phyloP scores from a whole-genome alignment of 2,113 vertebrate species.

The Agapornis roseicollis region DNA sequence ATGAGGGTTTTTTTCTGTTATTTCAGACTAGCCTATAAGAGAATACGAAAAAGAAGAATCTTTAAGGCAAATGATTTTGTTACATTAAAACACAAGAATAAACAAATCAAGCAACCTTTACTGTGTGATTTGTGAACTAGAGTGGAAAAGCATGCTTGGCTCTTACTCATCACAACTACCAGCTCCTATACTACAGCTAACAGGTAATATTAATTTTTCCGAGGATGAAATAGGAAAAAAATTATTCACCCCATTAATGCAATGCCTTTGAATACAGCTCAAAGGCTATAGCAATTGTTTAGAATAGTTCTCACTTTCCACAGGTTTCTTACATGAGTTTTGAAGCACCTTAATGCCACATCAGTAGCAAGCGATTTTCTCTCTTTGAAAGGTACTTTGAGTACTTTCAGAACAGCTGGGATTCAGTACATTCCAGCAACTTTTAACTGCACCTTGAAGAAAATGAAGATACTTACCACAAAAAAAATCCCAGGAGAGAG shows the following conservation, averaged over 20 bases:
- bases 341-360: background rate
- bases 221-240: background rate
- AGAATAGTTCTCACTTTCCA: background rate
- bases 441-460: background rate
- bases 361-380: background rate
- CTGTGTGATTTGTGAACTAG: accelerated
- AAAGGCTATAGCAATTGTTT: background rate
- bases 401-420: background rate
- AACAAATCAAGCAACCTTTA: background rate
- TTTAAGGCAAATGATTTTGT: background rate
- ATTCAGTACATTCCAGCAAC: background rate
- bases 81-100: background rate
- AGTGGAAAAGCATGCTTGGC: background rate
- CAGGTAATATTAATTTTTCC: background rate
- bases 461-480: background rate
- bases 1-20: background rate
- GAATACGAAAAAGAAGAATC: background rate
- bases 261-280: background rate
- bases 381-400: background rate
- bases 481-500: background rate
- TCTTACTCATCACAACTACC: background rate
- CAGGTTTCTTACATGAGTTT: background rate
- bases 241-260: background rate
- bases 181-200: background rate
- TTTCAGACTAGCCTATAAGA: background rate